phyloP scores from a whole-genome alignment of 37 sponge, comb jelly and placozoan species.

The Ephydatia muelleri region DNA sequence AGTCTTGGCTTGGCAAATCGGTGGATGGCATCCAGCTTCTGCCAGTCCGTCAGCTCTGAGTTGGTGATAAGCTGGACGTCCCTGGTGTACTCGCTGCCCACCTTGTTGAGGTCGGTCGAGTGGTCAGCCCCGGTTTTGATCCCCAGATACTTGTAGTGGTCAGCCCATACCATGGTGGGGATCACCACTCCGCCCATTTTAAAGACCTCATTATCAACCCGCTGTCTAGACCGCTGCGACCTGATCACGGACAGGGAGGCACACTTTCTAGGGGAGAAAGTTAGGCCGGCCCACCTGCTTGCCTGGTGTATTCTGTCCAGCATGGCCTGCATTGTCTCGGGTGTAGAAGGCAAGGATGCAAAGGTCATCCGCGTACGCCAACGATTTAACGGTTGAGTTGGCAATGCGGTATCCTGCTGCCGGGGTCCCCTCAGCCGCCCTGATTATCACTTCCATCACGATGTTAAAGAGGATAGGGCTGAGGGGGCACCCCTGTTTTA shows the following conservation, averaged over 20 bases:
- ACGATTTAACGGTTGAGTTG: neutral
- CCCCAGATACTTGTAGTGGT: neutral
- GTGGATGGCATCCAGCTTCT: neutral
- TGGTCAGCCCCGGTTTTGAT: too few relatives aligned
- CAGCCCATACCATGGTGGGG: neutral
- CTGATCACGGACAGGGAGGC: neutral
- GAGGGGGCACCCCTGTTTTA: constrained; percentile 47
- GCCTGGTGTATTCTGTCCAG: neutral
- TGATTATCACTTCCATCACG: constrained; percentile 11
- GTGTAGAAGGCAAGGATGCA: neutral
- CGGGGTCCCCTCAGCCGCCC: neutral
- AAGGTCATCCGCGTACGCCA: neutral
- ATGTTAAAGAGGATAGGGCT: constrained; percentile 43
- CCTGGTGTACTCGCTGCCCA: too few relatives aligned
- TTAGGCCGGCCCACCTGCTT: neutral
- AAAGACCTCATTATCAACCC: neutral
- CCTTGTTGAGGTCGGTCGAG: too few relatives aligned
- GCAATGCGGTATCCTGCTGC: neutral
- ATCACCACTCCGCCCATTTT: neutral
- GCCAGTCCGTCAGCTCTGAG: neutral
- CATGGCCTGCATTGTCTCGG: neutral
- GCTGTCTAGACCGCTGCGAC: too few relatives aligned
- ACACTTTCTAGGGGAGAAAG: neutral
- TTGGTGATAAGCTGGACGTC: too few relatives aligned
- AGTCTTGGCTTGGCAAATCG: neutral